These are phyloP conservation scores for Ferdinandea cuprea DNA, from an alignment of 2,888 invertebrate genomes.

Conservation along the genomic window DNA sequence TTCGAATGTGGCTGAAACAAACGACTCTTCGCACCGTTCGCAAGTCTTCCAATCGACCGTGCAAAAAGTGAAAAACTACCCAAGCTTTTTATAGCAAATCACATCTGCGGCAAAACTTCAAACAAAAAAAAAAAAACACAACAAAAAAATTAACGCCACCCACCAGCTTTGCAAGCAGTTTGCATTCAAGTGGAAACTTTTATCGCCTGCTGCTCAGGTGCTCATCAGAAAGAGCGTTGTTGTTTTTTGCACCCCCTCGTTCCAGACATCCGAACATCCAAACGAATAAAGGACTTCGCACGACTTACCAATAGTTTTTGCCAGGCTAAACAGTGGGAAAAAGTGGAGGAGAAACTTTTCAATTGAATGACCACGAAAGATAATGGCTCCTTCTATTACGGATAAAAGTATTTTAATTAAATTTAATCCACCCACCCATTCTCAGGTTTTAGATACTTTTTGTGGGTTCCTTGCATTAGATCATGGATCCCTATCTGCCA, in stretches of 20 bases:
- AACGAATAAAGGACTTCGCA: conserved; percentile 57
- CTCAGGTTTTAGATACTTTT: not conserved
- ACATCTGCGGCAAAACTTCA: conserved; percentile 58
- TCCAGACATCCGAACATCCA: not conserved
- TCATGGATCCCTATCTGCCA: conserved; percentile 14
- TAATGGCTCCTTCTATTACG: conserved; percentile 53
- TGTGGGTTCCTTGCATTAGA: conserved; percentile 24
- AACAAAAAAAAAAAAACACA: conserved; percentile 1
- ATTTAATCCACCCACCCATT: conserved; percentile 40
- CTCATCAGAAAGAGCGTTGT: conserved; percentile 57
- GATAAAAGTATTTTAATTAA: conserved; percentile 72
- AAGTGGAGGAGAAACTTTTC: conserved; percentile 66
- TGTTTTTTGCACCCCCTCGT: conserved; percentile 15
- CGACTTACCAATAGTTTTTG: conserved; percentile 64
- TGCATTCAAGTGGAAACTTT: conserved; percentile 66
- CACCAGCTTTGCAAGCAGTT: conserved; percentile 32
- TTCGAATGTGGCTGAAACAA: conserved; percentile 28
- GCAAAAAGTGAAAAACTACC: conserved; percentile 57
- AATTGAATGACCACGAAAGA: conserved; percentile 74
- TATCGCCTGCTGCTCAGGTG: conserved; percentile 73
- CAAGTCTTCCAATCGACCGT: conserved; percentile 54
- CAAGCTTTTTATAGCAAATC: conserved; percentile 63
- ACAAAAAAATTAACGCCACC: conserved; percentile 36
- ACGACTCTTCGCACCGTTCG: conserved; percentile 49
- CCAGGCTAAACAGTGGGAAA: conserved; percentile 24